Evolutionary conservation across 2,888 invertebrate genomes (phyloP), one percentile per base, ranked within the genome.

Genomic region (Caenorhabditis sp.): DNA sequence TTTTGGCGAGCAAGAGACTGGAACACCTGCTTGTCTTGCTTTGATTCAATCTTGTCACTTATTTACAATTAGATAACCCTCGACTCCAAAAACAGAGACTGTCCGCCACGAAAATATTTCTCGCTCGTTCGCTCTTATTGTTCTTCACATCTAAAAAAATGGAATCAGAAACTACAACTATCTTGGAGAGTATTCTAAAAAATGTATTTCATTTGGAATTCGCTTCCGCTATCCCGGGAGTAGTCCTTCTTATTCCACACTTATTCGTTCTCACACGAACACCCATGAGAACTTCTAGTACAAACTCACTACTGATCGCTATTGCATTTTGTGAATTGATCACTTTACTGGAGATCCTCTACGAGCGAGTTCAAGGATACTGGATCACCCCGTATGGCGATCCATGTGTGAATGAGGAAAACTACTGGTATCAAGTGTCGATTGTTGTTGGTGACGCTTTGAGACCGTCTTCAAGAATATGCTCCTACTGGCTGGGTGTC

Each of bases 401-500:
- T 56, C 26, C 31, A 5, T 56, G 56, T 31, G 7, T 28, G 16
- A 56, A 56, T 28, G 10, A 28, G 1, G 0, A 10, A 14, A 28
- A 26, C 6, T 56, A 56, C 28, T 49, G 22, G 41, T 49, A 49
- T 49, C 12, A 19, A 28, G 19, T 31, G 3, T 49, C 12, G 5
- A 4, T 31, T 19, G 7, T 49, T 1, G 19, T 49, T 19, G 28
- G 49, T 6, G 64, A 44, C 2, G 4, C n/a, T 24, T 16, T 63
- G 2, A n/a, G 26, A 8, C 26, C 24, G 0, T 7, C n/a, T 49
- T 64, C n/a, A 28, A 49, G 49, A 31, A 28, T 19, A 49, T 16
- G 47, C 4, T 49, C 47, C 6, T 64, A 47, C 19, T 66, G 49
- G 35, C 19, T 66, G 14, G 66, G 66, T 10, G 49, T 66, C 4